Conservation (phyloP, 1,140 invertebrate genomes). For the Drosophila hydei region DNA sequence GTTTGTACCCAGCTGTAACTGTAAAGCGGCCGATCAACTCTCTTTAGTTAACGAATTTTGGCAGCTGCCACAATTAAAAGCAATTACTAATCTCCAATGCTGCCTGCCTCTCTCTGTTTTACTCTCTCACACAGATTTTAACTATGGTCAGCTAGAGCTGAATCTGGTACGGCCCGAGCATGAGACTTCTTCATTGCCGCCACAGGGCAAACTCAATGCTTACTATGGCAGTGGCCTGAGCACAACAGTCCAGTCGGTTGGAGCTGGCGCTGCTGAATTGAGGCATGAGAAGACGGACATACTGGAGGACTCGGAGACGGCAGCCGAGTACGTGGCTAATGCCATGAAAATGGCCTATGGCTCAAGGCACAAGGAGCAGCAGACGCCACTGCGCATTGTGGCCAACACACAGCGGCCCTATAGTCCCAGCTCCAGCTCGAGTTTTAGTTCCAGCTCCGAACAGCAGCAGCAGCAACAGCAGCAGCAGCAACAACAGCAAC, state of each 20-base stretch:
- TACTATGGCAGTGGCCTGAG: constrained; percentile 49
- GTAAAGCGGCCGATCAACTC: too few species aligned
- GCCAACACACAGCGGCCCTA: constrained; percentile 15
- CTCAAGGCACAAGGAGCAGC: constrained; percentile 59
- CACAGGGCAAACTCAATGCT: constrained; percentile 42
- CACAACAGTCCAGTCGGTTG: constrained; percentile 44
- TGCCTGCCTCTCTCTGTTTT: background rate
- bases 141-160: constrained; percentile 68
- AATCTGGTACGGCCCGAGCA: constrained; percentile 72
- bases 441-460: constrained; percentile 1
- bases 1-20: too few species aligned
- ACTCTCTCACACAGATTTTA: constrained; percentile 45
- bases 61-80: too few species aligned
- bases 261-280: background rate
- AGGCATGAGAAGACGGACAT: constrained; percentile 4
- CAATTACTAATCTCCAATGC: background rate
- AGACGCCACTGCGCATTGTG: constrained; percentile 2
- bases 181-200: constrained; percentile 42
- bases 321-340: constrained; percentile 79
- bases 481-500: constrained; percentile 10
- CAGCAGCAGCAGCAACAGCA: constrained; percentile 8
- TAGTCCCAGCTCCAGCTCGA: constrained; percentile 1
- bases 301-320: constrained; percentile 75
- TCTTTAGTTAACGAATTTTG: too few species aligned
- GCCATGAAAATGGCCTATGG: constrained; percentile 77